Percentiles rank a stretch among this genome's conserved stretches.
Conservation (phyloP, 2,797 vertebrate species). For the Cuculus canorus region DNA sequence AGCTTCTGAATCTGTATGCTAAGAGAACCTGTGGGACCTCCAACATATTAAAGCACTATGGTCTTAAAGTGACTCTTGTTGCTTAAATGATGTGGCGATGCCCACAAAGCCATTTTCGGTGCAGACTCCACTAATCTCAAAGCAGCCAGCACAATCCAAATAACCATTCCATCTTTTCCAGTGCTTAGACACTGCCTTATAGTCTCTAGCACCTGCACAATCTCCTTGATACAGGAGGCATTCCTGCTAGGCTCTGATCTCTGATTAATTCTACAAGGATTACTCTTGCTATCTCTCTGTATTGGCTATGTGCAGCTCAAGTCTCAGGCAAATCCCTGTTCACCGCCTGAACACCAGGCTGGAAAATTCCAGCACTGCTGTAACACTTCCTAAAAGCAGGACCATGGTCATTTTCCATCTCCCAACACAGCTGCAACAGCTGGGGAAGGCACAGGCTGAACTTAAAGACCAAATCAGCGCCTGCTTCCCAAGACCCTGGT, state of each 20-base stretch:
- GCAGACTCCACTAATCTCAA: neutral
- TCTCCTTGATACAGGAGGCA: neutral
- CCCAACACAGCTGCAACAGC: neutral
- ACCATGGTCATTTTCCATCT: neutral
- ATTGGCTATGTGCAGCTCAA: neutral
- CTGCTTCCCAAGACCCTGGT: neutral
- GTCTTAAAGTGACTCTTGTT: neutral
- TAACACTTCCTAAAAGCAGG: rapidly evolving
- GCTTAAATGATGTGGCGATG: neutral
- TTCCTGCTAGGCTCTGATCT: neutral
- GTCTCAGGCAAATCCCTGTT: neutral
- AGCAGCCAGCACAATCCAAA: neutral
- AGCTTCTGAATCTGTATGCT: neutral
- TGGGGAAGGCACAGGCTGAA: neutral
- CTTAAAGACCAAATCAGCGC: neutral
- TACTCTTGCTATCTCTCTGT: neutral
- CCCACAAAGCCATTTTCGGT: neutral
- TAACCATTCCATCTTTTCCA: neutral
- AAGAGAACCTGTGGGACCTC: neutral
- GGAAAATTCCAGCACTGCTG: neutral
- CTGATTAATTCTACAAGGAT: neutral
- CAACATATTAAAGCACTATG: neutral
- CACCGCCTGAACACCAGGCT: neutral
- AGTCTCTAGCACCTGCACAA: neutral
- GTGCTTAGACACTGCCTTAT: neutral